Conservation (phyloP, 1,140 invertebrate species). For the Sinonovacula constricta region DNA sequence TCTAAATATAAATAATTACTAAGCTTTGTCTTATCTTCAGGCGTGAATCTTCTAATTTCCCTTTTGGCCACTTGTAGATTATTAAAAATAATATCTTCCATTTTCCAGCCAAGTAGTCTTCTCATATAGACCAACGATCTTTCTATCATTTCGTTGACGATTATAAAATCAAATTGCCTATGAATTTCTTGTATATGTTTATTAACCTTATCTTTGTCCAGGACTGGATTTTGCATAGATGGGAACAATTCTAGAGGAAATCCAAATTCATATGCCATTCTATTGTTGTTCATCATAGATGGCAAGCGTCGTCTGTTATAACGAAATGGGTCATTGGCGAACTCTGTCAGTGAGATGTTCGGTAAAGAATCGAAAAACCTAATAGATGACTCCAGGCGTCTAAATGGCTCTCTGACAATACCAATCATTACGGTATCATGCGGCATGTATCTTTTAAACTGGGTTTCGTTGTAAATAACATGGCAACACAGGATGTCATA, state of each 20-base stretch:
- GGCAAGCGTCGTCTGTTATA: constrained; percentile 42
- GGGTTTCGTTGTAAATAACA: constrained; percentile 54
- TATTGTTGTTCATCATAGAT: constrained; percentile 55
- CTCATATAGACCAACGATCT: constrained; percentile 80
- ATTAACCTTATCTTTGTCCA: constrained; percentile 27
- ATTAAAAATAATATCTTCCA: constrained; percentile 75
- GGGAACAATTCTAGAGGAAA: constrained; percentile 38
- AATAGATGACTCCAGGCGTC: constrained; percentile 56
- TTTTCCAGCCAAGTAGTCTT: constrained; percentile 79
- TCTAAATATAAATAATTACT: constrained; percentile 48
- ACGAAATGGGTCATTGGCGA: constrained; percentile 29
- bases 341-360: constrained; percentile 22
- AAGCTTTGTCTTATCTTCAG: constrained; percentile 8
- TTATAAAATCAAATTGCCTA: constrained; percentile 78
- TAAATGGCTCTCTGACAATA: constrained; percentile 60
- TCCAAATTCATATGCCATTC: constrained; percentile 63
- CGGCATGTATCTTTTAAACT: constrained; percentile 52
- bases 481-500: constrained; percentile 65
- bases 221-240: constrained; percentile 4
- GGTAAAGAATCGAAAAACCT: constrained; percentile 53
- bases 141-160: constrained; percentile 81
- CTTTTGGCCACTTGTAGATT: constrained; percentile 32
- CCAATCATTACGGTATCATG: constrained; percentile 57
- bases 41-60: background rate
- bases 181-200: constrained; percentile 32